Conservation (phyloP, 2,888 invertebrate genomes). For the Nymphalis polychloros region DNA sequence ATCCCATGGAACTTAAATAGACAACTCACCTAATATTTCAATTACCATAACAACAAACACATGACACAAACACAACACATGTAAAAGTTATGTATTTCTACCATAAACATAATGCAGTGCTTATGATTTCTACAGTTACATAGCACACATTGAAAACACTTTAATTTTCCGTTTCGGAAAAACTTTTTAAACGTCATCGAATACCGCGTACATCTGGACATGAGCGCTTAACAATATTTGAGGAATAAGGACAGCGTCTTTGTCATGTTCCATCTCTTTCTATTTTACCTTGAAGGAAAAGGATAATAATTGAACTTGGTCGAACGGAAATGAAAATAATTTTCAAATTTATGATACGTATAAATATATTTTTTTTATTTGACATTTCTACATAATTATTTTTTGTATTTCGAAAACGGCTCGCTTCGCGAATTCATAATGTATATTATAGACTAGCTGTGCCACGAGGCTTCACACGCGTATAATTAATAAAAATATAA, state of each 20-base stretch:
- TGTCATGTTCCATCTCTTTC: background rate
- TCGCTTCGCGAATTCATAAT: no score
- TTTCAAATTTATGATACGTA: no score
- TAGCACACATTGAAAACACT: no score
- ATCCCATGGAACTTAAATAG: background rate
- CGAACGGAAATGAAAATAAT: background rate
- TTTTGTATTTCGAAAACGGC: no score
- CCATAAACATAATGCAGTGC: no score
- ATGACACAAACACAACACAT: background rate
- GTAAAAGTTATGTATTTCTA: background rate
- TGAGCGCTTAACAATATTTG: background rate
- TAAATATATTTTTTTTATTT: no score
- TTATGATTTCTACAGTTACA: no score
- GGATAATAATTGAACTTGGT: background rate
- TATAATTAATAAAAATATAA: no score
- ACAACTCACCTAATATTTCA: background rate
- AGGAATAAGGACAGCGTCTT: background rate
- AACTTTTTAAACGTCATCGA: background rate
- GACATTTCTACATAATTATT: no score
- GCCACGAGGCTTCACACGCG: no score
- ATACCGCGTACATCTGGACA: background rate
- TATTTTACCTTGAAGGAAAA: slow-evolving; percentile 1
- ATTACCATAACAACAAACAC: background rate
- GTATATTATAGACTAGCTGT: no score
- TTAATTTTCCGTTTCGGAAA: slow-evolving; percentile 1